These are phyloP conservation scores for Ameiurus melas DNA, from an alignment of 2,113 vertebrate genomes.

Conservation along the genomic window DNA sequence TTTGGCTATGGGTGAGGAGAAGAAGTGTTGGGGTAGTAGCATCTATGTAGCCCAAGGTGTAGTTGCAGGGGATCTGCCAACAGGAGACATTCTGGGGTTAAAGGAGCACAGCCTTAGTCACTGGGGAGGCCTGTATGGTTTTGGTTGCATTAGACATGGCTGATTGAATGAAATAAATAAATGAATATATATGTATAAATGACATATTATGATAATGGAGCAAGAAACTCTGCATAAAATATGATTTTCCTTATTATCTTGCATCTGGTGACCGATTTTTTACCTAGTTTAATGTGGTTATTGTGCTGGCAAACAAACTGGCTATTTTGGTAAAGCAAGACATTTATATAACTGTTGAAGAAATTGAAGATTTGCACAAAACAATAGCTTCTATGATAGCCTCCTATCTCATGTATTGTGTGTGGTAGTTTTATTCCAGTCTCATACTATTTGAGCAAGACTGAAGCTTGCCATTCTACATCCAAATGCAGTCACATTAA, in stretches of 20 bases:
- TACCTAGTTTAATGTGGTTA: not conserved
- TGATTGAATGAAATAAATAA: no score
- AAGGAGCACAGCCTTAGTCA: no score
- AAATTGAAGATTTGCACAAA: not conserved
- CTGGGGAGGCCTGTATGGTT: no score
- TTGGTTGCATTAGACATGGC: no score
- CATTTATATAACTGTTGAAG: not conserved
- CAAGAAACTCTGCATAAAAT: not conserved
- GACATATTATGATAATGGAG: no score
- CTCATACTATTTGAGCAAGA: constrained; percentile 48
- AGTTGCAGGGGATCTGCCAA: no score
- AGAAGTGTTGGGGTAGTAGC: no score
- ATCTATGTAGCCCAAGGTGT: no score
- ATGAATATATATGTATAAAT: no score
- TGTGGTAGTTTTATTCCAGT: constrained; percentile 42
- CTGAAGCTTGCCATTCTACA: constrained; percentile 40
- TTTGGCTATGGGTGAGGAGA: no score
- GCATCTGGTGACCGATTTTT: not conserved
- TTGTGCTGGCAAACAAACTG: not conserved
- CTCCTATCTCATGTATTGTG: constrained; percentile 6
- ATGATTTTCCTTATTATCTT: not conserved
- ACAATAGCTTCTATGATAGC: not conserved
- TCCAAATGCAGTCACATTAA: constrained; percentile 48
- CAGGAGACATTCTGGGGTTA: no score
- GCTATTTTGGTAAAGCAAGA: not conserved